Base-by-base conservation (phyloP, 2,113 vertebrate genomes). In the Numida meleagris region DNA sequence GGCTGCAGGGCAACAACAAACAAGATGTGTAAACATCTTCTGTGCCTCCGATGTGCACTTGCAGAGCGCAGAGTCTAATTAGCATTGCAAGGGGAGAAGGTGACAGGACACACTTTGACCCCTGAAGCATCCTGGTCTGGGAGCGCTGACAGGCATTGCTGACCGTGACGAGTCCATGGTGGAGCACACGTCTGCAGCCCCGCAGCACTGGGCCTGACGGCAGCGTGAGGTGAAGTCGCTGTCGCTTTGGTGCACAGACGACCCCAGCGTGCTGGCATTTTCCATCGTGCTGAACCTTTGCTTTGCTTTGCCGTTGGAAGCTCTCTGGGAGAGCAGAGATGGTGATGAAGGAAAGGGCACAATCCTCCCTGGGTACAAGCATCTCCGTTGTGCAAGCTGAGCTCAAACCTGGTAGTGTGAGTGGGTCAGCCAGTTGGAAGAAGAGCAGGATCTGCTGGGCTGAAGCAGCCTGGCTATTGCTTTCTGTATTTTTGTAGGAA, bases 381-480 rank as follows among this genome's bases (percentile, higher is more conserved):
- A 3, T 33, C 40, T 50, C 27, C 0, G 3, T 20, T 40, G 31
- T 34, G 50, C 7, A 20, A 71, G 24, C 50, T 0, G 0, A 80
- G 42, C 43, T 42, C 31, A 15, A 25, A 8, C 1, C 1, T 5
- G 17, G 31, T 17, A 2, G 7, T 5, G 14, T 6, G 42, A 57
- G 34, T 24, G 70, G 19, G 36, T 58, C 36, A 71, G 71, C 24
- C 27, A 80, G 34, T 13, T 31, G 9, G 16, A 48, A 72, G 23
- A 29, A 19, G 63, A 19, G 63, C 19, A 53, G 73, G 21, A 43
- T 33, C 27, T 1, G 0, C 40, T 1, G 1, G 53, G 34, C 3
- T 55, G 29, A 12, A 16, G 14, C 5, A 53, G n/a, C 65, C 66
- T 31, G 68, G 27, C 2, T 16, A 33, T 38, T 42, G 14, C 55